Conservation (phyloP, 2,888 invertebrate species). For the Coelopa pilipes region DNA sequence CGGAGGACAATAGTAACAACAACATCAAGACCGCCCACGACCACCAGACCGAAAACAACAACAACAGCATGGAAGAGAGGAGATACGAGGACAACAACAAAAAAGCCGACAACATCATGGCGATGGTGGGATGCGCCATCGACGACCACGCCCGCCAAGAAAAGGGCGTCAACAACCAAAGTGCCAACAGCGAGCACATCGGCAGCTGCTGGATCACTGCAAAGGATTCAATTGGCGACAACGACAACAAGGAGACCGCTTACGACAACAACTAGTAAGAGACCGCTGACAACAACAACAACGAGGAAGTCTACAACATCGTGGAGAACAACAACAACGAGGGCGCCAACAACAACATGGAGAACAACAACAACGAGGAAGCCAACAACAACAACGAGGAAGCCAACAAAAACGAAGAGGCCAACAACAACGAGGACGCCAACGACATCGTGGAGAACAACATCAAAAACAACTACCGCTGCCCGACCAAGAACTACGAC, state of each 20-base stretch:
- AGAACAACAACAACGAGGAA: conserved; percentile 19
- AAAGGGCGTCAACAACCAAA: conserved; percentile 23
- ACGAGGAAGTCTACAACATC: conserved; percentile 19
- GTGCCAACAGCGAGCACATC: conserved; percentile 6
- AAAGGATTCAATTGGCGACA: conserved; percentile 40
- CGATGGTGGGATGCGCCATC: conserved; percentile 28
- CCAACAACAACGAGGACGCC: conserved; percentile 40
- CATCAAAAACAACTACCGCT: conserved; percentile 42
- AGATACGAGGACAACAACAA: conserved; percentile 27
- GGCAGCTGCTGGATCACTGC: neutral
- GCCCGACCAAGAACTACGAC: conserved; percentile 27
- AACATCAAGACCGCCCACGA: conserved; percentile 37
- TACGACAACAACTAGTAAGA: conserved; percentile 44
- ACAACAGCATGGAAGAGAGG: conserved; percentile 13
- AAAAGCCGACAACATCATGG: conserved; percentile 28
- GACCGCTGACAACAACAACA: conserved; percentile 14
- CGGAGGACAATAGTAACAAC: conserved; percentile 42
- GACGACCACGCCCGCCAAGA: neutral
- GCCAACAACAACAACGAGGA: conserved; percentile 16
- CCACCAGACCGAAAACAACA: conserved; percentile 36
- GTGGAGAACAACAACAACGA: conserved; percentile 35
- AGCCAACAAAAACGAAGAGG: conserved; percentile 30
- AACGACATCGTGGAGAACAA: conserved; percentile 18
- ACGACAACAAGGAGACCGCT: conserved; percentile 40
- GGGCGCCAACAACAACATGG: conserved; percentile 34